Evolutionary conservation across 2,113 vertebrate genomes (phyloP).

Genomic region (Pteropus alecto): DNA sequence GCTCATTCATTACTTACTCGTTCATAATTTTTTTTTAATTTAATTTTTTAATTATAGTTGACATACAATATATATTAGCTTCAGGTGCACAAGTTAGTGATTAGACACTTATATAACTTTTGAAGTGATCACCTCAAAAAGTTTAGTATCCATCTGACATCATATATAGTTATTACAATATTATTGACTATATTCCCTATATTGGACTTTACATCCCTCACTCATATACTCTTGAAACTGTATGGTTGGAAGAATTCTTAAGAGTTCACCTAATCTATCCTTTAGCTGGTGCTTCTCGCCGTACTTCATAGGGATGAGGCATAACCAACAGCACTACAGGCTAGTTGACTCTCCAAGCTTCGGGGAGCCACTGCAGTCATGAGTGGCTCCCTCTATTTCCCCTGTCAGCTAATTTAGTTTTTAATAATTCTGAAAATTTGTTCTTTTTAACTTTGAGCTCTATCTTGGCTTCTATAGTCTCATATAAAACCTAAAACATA

Average conservation of each 20-base stretch:
- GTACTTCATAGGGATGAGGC: fast-evolving
- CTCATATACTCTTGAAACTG: background rate
- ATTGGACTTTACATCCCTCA: background rate
- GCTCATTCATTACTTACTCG: background rate
- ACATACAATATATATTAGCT: background rate
- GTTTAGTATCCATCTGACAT: background rate
- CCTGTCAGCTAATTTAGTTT: background rate
- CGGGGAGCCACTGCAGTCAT: background rate
- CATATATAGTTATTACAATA: background rate
- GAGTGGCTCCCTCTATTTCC: background rate
- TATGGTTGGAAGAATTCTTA: background rate
- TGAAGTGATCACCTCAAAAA: background rate
- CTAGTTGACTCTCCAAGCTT: background rate
- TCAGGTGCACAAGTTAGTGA: background rate
- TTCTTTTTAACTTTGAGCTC: background rate
- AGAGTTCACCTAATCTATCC: background rate
- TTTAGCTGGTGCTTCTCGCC: background rate
- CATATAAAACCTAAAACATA: background rate
- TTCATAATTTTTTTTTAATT: background rate
- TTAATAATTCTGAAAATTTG: background rate
- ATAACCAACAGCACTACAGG: background rate
- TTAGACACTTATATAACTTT: background rate
- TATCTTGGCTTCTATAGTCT: background rate
- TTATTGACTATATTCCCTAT: background rate
- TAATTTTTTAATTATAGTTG: background rate